Evolutionary conservation across 2,888 invertebrate species (phyloP).

Genomic region (Isotomurus palustris): DNA sequence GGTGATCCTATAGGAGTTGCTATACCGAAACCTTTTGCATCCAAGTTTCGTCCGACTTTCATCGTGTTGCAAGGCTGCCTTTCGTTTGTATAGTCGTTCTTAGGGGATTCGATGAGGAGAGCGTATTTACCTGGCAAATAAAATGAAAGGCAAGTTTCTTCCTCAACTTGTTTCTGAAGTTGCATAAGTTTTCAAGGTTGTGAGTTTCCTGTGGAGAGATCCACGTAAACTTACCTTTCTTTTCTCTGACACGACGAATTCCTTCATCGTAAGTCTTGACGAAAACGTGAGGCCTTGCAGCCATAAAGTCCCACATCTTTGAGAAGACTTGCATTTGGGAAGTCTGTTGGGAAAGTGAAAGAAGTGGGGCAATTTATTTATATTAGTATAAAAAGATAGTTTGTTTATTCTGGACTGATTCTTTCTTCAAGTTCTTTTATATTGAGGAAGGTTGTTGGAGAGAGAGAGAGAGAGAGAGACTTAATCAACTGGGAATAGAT

Average conservation of each 20-base stretch:
- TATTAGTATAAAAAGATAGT: too few species aligned
- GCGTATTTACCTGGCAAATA: conserved; percentile 54
- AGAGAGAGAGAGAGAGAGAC: not conserved
- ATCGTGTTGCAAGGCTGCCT: conserved; percentile 90
- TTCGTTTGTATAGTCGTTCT: conserved; percentile 79
- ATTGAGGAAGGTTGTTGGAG: too few species aligned
- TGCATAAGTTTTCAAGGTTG: too few species aligned
- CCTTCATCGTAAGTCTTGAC: conserved; percentile 77
- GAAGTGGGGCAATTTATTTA: not conserved
- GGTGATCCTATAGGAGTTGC: conserved; percentile 90
- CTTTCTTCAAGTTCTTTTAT: too few species aligned
- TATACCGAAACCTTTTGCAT: conserved; percentile 66
- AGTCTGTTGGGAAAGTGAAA: conserved; percentile 56
- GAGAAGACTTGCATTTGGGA: conserved; percentile 81
- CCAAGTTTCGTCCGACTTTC: conserved; percentile 57
- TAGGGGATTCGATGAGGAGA: conserved; percentile 63
- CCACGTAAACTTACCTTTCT: conserved; percentile 75
- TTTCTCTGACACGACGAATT: conserved; percentile 68
- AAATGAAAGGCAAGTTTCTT: too few species aligned
- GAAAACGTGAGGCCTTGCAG: conserved; percentile 72
- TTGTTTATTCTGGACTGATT: too few species aligned
- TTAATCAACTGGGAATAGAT: too few species aligned
- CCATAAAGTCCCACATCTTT: conserved; percentile 94
- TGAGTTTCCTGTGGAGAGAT: too few species aligned
- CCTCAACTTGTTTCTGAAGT: not conserved